Evolutionary conservation across 2,113 vertebrate genomes (phyloP).

Genomic region (Brachyistius frenatus): DNA sequence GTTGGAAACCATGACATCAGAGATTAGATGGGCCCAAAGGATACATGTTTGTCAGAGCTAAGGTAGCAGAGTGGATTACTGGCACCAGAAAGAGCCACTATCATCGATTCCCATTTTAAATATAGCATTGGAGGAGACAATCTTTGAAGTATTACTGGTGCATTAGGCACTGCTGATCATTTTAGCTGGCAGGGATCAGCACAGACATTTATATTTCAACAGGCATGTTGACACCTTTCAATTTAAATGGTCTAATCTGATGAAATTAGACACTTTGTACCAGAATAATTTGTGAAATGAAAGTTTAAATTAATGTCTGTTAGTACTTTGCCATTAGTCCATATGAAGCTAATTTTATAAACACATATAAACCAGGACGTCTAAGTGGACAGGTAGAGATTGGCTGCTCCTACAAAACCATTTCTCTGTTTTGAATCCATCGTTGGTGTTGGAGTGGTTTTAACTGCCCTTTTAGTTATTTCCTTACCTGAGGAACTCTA

Average conservation of each 20-base stretch:
- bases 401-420: not conserved
- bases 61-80: slow-evolving; percentile 57
- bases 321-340: not conserved
- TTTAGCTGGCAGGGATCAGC: slow-evolving; percentile 30
- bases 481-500: no score
- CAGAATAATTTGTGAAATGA: slow-evolving; percentile 2
- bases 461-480: no score
- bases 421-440: not conserved
- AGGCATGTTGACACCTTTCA: slow-evolving; percentile 3
- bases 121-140: slow-evolving; percentile 10
- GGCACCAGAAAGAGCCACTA: slow-evolving; percentile 40
- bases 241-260: slow-evolving; percentile 1
- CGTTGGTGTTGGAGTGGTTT: no score
- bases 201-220: slow-evolving; percentile 7
- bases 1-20: slow-evolving; percentile 74
- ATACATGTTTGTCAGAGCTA: slow-evolving; percentile 69
- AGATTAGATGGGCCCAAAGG: slow-evolving; percentile 72
- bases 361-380: not conserved
- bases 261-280: not conserved
- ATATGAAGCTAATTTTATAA: not conserved
- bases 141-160: slow-evolving; percentile 33
- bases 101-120: slow-evolving; percentile 51
- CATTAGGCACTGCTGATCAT: slow-evolving; percentile 38
- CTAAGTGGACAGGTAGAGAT: not conserved
- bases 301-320: not conserved